A percentile compares a stretch with the other conserved stretches of the same genome.
These are phyloP conservation scores for Clarias platycephalus DNA, from an alignment of 2,797 vertebrate genomes.

Conservation along the genomic window DNA sequence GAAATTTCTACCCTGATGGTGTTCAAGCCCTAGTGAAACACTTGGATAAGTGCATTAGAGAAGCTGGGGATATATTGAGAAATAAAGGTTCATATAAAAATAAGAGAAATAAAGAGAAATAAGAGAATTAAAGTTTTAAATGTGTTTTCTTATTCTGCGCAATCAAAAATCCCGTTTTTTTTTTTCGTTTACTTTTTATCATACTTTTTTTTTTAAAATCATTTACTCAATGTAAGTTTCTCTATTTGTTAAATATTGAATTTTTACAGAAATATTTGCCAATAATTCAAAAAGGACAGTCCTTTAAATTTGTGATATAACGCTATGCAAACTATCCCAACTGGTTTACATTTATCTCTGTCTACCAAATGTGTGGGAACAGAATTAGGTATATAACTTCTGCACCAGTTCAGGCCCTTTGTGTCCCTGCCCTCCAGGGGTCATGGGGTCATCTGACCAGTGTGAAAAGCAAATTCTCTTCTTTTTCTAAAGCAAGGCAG, in stretches of 20 bases:
- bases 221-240: neutral
- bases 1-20: too few relatives aligned
- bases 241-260: neutral
- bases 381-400: slow-evolving; percentile 96
- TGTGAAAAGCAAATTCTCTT: slow-evolving; percentile 84
- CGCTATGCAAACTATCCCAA: neutral
- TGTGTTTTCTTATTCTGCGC: too few relatives aligned
- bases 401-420: slow-evolving; percentile 90
- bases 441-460: slow-evolving; percentile 87
- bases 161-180: too few relatives aligned
- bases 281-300: neutral
- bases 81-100: too few relatives aligned
- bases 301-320: neutral
- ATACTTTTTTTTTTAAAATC: neutral
- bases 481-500: slow-evolving; percentile 86
- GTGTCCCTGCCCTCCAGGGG: slow-evolving; percentile 72
- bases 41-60: too few relatives aligned
- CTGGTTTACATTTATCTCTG: neutral
- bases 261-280: too few relatives aligned
- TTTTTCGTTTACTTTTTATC: neutral
- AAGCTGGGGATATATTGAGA: too few relatives aligned
- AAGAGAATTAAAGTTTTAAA: too few relatives aligned
- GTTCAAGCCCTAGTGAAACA: too few relatives aligned
- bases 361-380: slow-evolving; percentile 71
- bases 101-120: too few relatives aligned